Evolutionary conservation across 2,113 vertebrate species (phyloP), one percentile per base, ranked within the genome.

Genomic region (Enhydra lutris): DNA sequence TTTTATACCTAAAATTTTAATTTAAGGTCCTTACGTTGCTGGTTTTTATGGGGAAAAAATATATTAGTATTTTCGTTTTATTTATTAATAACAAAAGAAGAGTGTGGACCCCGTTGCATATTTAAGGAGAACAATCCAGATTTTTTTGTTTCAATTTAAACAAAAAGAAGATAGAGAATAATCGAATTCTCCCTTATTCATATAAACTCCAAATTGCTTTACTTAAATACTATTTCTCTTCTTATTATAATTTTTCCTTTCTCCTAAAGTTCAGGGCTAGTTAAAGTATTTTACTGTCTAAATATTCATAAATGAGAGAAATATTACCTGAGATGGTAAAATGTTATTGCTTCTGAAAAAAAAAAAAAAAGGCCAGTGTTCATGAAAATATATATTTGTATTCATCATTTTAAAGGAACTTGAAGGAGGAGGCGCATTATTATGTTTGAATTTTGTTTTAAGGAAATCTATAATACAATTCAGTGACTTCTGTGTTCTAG

Each of bases 241-340:
- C 59, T 71, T 29, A 50, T 81, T 88, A 52, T 76, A 80, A 47
- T 89, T 89, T 8, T 42, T 50, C 76, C 80, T 71, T 31, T 9
- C 39, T 23, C 24, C 29, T 50, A 69, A 84, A 94, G 31, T 94
- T 42, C 26, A 85, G 95, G 42, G 50, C 15, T 71, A 84, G 67
- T 96, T 96, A 94, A 87, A 67, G 39, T 80, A 96, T 95, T 93
- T 92, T 94, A n/a, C 42, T 95, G 47, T 87, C 26, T 79, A 81
- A 97, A 63, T 91, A 79, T 65, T 97, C 52, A 87, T 71, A 65
- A 88, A 73, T 39, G 36, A 91, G 73, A 92, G 39, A 91, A 96
- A n/a, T 89, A n/a, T 52, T 84, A 39, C 69, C 45, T 74, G 69
- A 74, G 50, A 80, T 85, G 47, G 47, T 92, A 90, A 97, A 71